Percentiles rank a stretch among this genome's conserved stretches.
These are phyloP conservation scores for Adineta ricciae DNA, from an alignment of 2,888 invertebrate genomes.

Conservation along the genomic window DNA sequence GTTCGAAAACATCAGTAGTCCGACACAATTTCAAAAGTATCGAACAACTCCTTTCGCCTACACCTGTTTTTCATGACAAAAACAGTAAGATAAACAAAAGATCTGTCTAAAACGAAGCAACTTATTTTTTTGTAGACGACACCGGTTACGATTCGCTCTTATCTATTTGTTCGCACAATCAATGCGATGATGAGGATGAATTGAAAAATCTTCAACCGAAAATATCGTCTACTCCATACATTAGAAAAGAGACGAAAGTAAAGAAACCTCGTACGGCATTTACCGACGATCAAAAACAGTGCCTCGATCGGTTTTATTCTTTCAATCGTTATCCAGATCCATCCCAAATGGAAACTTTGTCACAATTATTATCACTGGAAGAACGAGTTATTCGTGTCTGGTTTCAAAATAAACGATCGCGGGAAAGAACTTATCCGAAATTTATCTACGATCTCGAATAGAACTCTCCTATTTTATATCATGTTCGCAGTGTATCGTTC, in stretches of 20 bases:
- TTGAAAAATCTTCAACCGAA: background rate
- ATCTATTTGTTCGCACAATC: background rate
- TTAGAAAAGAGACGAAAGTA: background rate
- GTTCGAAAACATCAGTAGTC: background rate
- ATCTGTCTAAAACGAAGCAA: too few relatives aligned
- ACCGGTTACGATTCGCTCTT: background rate
- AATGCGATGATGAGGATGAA: background rate
- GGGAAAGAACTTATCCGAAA: conserved; percentile 23
- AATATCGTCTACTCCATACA: background rate
- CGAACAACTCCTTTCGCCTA: background rate
- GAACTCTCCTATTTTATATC: too few relatives aligned
- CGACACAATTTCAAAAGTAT: background rate
- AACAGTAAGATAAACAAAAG: background rate
- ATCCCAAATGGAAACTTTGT: conserved; percentile 25
- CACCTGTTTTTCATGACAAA: background rate
- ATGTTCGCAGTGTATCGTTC: too few relatives aligned
- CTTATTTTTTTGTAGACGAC: background rate
- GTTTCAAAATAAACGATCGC: conserved; percentile 34
- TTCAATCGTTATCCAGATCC: conserved; percentile 33
- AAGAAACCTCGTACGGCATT: conserved; percentile 32
- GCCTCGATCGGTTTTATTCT: conserved; percentile 25
- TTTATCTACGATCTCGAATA: too few relatives aligned
- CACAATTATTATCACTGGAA: conserved; percentile 23
- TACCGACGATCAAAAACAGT: conserved; percentile 27
- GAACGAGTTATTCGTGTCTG: conserved; percentile 33